Evolutionary conservation across 1,140 invertebrate genomes (phyloP), one percentile per base, ranked within the genome.

Genomic region (Cyphomyrmex costatus): DNA sequence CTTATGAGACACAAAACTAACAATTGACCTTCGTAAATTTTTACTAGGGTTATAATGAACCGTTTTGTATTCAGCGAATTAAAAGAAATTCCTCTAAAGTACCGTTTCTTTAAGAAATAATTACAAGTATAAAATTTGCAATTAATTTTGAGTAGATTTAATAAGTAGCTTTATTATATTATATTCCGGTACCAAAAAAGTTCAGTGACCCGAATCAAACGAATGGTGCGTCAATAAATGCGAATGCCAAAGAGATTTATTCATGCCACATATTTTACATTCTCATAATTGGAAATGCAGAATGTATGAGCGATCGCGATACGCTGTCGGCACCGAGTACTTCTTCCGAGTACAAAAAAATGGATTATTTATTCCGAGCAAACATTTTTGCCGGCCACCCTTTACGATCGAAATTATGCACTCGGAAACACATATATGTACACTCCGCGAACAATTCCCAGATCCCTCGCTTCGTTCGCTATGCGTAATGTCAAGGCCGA

Each of bases 401-500:
- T 36, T 12, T 6, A 80, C 53, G 36, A 73, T 24, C 19, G 14
- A 27, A 42, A 46, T 68, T 68, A 19, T 10, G 33, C 53, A 74
- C 79, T 61, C 24, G 66, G n/a, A 46, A 71, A 82, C 51, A 71
- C 51, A 19, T 33, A 21, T 70, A 19, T 21, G 79, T n/a, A 10
- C 53, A 60, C 65, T 60, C 5, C 42, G 36, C 73, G 42, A 33
- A 77, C 71, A 33, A 63, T 65, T n/a, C n/a, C n/a, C n/a, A n/a
- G n/a, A n/a, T n/a, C n/a, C n/a, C n/a, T n/a, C n/a, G n/a, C n/a
- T n/a, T n/a, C 49, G 78, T 14, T 82, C 19, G 78, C 78, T 42
- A n/a, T n/a, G 51, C 16, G 68, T 7, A 83, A 60, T 83, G 79
- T 83, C 79, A 83, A 83, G 79, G 68, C 53, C 79, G 56, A 83